Evolutionary conservation across 2,888 invertebrate species (phyloP).

Genomic region (Diaprepes abbreviatus): DNA sequence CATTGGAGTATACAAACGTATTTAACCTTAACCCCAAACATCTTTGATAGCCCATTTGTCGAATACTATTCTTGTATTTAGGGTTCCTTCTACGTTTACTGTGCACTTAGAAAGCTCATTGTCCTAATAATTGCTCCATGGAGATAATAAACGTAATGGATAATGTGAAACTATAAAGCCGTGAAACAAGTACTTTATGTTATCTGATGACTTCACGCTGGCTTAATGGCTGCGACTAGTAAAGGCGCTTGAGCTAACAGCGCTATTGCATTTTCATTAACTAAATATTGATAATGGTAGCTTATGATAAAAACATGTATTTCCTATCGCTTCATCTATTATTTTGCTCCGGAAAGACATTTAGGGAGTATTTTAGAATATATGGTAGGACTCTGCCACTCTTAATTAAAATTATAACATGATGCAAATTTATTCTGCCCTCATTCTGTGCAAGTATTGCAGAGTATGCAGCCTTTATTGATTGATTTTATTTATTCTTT

Average conservation of each 20-base stretch:
- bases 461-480: no score
- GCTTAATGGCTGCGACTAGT: neutral
- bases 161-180: slow-evolving; percentile 11
- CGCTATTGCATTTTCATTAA: neutral
- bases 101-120: slow-evolving; percentile 29
- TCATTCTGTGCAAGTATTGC: no score
- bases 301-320: no score
- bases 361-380: no score
- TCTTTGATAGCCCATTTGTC: slow-evolving; percentile 1
- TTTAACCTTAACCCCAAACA: neutral
- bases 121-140: slow-evolving; percentile 34
- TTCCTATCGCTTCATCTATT: no score
- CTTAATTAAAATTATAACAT: no score
- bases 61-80: neutral
- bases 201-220: slow-evolving; percentile 16
- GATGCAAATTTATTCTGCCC: no score
- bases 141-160: slow-evolving; percentile 30
- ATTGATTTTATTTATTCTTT: no score
- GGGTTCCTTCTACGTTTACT: neutral
- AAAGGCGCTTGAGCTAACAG: neutral
- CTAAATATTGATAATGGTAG: no score
- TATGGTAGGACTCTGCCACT: no score
- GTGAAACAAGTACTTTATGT: slow-evolving; percentile 19
- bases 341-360: no score
- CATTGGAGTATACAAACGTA: no score